Percentiles rank a stretch among this genome's conserved stretches.
phyloP scores from a whole-genome alignment of 2,113 vertebrate genomes.

The Grallaria varia region DNA sequence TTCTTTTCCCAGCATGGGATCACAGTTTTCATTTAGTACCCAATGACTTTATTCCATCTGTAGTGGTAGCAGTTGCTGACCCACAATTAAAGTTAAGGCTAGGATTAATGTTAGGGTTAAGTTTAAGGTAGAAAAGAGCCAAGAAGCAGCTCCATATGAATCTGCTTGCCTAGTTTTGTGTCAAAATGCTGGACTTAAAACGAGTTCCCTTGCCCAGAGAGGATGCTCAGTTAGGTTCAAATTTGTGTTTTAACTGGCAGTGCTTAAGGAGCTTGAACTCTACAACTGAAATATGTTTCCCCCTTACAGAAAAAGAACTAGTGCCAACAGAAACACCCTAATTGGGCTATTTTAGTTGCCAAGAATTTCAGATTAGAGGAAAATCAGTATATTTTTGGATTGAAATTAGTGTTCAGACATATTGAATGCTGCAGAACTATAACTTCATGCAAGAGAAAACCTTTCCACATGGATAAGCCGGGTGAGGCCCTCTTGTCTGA shows the following conservation, averaged over 20 bases:
- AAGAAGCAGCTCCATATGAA: background rate
- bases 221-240: background rate
- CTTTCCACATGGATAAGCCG: background rate
- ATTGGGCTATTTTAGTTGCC: background rate
- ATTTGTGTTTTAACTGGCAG: background rate
- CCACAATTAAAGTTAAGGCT: background rate
- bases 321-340: conserved; percentile 31
- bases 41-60: background rate
- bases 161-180: background rate
- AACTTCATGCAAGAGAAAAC: background rate
- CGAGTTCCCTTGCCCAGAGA: background rate
- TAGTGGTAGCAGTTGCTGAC: background rate
- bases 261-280: background rate
- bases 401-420: background rate
- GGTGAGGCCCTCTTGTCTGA: background rate
- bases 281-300: background rate
- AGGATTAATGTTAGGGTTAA: background rate
- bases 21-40: background rate
- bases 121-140: background rate
- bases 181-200: background rate
- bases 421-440: background rate
- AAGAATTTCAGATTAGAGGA: conserved; percentile 26
- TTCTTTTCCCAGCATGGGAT: background rate
- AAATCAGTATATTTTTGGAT: background rate
- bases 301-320: background rate